These are phyloP conservation scores for Oscheius myriophilus DNA, from an alignment of 2,888 invertebrate genomes.

Conservation along the genomic window DNA sequence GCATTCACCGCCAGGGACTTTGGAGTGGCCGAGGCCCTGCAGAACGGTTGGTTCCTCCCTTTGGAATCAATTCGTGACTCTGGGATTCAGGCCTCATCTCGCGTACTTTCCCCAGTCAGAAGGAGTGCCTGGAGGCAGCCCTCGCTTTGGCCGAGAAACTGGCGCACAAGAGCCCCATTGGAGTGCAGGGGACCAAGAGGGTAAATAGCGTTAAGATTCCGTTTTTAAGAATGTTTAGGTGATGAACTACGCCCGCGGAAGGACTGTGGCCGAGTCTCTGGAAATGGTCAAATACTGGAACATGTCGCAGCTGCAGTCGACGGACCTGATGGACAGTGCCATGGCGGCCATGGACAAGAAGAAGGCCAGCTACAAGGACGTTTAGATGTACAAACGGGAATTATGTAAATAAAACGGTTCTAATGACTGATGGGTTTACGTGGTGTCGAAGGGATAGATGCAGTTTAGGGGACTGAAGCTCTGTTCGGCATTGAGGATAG, in stretches of 20 bases:
- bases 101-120: slow-evolving; percentile 32
- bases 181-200: slow-evolving; percentile 88
- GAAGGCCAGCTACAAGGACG: slow-evolving; percentile 53
- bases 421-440: too few species aligned
- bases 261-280: slow-evolving; percentile 86
- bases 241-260: slow-evolving; percentile 85
- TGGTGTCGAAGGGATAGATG: too few species aligned
- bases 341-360: slow-evolving; percentile 75
- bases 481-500: too few species aligned
- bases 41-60: slow-evolving; percentile 35
- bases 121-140: slow-evolving; percentile 36
- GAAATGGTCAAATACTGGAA: slow-evolving; percentile 87
- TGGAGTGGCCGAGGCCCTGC: slow-evolving; percentile 74
- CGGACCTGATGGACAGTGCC: slow-evolving; percentile 83
- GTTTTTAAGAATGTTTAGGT: slow-evolving; percentile 54
- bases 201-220: slow-evolving; percentile 66
- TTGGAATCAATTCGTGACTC: background rate
- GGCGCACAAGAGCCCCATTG: slow-evolving; percentile 89
- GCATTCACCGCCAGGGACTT: slow-evolving; percentile 87
- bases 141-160: slow-evolving; percentile 81
- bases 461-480: too few species aligned
- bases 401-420: too few species aligned
- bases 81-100: slow-evolving; percentile 35
- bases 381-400: slow-evolving; percentile 27
- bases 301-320: slow-evolving; percentile 87